Conservation (phyloP, 2,113 vertebrate species). For the Notothenia coriiceps region DNA sequence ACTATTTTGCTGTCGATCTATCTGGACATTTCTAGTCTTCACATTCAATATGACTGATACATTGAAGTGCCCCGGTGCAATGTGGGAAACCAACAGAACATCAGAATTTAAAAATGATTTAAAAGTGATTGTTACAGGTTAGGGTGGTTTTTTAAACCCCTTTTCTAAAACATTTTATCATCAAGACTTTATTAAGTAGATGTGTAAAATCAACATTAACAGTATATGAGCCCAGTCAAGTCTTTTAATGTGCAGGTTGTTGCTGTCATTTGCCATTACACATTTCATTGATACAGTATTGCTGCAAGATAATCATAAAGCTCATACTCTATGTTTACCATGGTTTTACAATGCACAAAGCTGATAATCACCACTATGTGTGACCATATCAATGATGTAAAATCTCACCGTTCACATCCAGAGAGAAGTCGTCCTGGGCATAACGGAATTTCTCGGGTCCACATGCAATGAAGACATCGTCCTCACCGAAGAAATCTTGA, state of each 20-base stretch:
- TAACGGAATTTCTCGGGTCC: conserved; percentile 99
- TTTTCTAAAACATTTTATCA: not conserved
- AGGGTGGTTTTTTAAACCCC: not conserved
- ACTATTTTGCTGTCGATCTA: not conserved
- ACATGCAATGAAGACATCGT: conserved; percentile 97
- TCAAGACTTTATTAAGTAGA: too few species aligned
- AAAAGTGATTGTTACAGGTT: not conserved
- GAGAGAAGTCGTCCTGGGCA: conserved; percentile 97
- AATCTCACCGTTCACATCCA: conserved; percentile 94
- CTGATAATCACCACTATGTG: not conserved
- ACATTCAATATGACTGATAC: not conserved
- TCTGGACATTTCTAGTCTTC: not conserved
- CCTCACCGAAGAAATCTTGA: conserved; percentile 99
- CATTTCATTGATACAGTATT: too few species aligned
- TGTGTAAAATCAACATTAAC: not conserved
- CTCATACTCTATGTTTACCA: not conserved
- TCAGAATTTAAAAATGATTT: not conserved
- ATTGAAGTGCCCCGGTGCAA: not conserved
- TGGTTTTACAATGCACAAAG: not conserved
- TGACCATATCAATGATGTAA: too few species aligned
- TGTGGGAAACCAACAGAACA: not conserved
- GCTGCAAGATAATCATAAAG: not conserved
- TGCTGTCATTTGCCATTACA: not conserved
- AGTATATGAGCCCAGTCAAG: not conserved
- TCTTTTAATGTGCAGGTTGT: not conserved